Evolutionary conservation across 2,797 vertebrate genomes (phyloP).

Genomic region (Cryptoblepharus egeriae): DNA sequence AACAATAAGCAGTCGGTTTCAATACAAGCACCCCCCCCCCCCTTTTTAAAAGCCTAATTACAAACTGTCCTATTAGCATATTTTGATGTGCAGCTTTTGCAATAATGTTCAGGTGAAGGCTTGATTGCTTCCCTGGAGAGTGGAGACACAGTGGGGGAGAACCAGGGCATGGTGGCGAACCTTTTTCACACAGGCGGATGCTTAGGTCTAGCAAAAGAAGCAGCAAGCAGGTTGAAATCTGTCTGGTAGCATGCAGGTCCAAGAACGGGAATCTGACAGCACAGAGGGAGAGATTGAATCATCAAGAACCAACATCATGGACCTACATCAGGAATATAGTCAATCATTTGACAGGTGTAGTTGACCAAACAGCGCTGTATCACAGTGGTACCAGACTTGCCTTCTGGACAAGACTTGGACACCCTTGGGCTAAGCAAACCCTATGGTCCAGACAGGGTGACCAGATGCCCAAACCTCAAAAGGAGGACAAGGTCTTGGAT

Average conservation of each 20-base stretch:
- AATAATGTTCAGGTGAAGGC: constrained; percentile 13
- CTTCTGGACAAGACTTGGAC: too few species aligned
- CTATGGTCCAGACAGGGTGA: too few species aligned
- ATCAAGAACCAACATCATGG: too few species aligned
- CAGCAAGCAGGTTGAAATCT: not conserved
- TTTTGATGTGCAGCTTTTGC: not conserved
- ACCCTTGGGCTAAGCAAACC: too few species aligned
- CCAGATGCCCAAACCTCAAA: too few species aligned
- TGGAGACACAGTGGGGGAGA: not conserved
- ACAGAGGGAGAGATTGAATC: too few species aligned
- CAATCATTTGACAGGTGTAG: too few species aligned
- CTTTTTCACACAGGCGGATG: not conserved
- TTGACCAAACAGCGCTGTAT: too few species aligned
- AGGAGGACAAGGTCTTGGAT: too few species aligned
- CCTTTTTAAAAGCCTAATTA: constrained; percentile 6
- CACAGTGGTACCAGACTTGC: too few species aligned
- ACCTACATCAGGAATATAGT: too few species aligned
- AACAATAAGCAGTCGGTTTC: not conserved
- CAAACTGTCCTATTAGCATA: constrained; percentile 12
- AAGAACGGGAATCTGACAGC: not conserved
- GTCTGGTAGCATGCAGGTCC: not conserved
- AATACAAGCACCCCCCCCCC: not conserved
- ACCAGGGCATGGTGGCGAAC: too few species aligned
- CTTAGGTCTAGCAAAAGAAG: not conserved
- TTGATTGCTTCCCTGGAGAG: constrained; percentile 13